Percentiles rank a stretch among this genome's conserved stretches.
Conservation (phyloP, 2,113 vertebrate species). For the Peromyscus leucopus region DNA sequence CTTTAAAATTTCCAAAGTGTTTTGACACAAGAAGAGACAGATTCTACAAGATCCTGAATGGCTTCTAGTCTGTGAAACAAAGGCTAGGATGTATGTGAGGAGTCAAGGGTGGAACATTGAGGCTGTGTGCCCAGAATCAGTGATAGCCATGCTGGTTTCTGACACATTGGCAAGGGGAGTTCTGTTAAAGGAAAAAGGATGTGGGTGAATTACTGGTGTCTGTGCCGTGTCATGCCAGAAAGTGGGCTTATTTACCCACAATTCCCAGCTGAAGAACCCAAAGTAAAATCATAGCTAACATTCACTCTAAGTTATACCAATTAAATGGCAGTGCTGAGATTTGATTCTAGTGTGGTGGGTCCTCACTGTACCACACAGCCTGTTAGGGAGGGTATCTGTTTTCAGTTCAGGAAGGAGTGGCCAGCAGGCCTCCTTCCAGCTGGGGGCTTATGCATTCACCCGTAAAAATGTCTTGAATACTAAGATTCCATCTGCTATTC, state of each 20-base stretch:
- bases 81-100: background rate
- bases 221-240: background rate
- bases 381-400: background rate
- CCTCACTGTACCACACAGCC: background rate
- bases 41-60: background rate
- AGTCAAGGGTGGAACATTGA: background rate
- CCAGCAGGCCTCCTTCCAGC: slow-evolving; percentile 4
- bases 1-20: background rate
- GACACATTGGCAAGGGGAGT: background rate
- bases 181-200: background rate
- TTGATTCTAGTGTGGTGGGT: background rate
- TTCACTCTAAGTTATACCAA: background rate
- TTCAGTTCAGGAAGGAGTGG: background rate
- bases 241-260: background rate
- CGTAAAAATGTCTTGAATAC: slow-evolving; percentile 55
- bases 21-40: background rate
- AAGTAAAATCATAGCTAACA: background rate
- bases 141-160: background rate
- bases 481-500: slow-evolving; percentile 67
- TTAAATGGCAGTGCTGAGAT: slow-evolving; percentile 8
- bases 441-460: slow-evolving; percentile 44
- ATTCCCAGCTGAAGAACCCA: background rate
- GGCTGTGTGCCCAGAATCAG: background rate
- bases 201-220: background rate
- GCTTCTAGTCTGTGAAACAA: background rate